Evolutionary conservation across 2,888 invertebrate genomes (phyloP).

Genomic region (Lasioglossum zephyrum): DNA sequence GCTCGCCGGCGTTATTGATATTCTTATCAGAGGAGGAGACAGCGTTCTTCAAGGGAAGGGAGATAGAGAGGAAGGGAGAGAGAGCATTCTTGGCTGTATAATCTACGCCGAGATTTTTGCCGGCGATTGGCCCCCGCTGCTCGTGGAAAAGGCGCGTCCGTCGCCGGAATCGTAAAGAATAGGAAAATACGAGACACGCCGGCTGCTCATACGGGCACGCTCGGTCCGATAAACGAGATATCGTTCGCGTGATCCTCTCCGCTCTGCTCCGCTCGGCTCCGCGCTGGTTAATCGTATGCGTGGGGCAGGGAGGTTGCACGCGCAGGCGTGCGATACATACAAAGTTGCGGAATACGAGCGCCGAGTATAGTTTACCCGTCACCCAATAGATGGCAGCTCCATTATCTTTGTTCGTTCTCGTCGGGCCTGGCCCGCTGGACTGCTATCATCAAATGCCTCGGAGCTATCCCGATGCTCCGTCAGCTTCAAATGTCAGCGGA

Average conservation of each 20-base stretch:
- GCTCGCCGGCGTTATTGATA: not conserved
- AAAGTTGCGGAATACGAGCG: constrained; percentile 67
- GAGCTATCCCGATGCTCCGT: not conserved
- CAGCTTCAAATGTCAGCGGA: not conserved
- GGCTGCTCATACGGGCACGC: constrained; percentile 56
- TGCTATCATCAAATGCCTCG: not conserved
- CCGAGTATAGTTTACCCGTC: constrained; percentile 76
- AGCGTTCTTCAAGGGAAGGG: not conserved
- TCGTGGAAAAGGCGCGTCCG: constrained; percentile 18
- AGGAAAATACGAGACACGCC: constrained; percentile 50
- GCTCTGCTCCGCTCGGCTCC: not conserved
- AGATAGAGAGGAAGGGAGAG: not conserved
- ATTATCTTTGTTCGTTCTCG: constrained; percentile 77
- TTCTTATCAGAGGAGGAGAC: constrained; percentile 2
- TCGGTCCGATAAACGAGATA: constrained; percentile 58
- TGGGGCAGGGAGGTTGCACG: constrained; percentile 45
- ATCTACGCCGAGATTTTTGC: constrained; percentile 20
- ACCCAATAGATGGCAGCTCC: constrained; percentile 83
- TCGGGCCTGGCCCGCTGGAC: not conserved
- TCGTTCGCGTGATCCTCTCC: constrained; percentile 57
- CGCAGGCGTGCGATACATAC: constrained; percentile 62
- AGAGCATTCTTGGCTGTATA: not conserved
- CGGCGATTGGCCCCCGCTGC: constrained; percentile 12
- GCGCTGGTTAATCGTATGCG: constrained; percentile 62
- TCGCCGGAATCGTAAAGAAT: constrained; percentile 45